A percentile compares a stretch with the other conserved stretches of the same genome.
Evolutionary conservation across 1,140 invertebrate genomes (phyloP).

Genomic region (Cecropterus lyciades): DNA sequence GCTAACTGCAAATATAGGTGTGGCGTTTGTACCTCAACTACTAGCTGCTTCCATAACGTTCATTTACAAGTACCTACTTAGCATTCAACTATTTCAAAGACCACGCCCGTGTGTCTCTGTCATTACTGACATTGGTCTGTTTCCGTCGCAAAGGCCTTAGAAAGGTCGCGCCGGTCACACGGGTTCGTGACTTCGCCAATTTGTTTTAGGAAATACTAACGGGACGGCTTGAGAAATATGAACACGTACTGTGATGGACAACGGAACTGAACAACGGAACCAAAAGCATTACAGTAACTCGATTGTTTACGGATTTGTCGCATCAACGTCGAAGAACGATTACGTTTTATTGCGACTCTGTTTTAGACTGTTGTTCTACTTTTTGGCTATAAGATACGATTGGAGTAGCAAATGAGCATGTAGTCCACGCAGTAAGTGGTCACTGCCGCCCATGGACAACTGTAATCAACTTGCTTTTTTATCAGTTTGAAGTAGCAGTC

Average conservation of each 20-base stretch:
- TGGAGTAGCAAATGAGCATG: too few species aligned
- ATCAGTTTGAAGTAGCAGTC: too few species aligned
- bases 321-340: slow-evolving; percentile 4
- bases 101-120: slow-evolving; percentile 25
- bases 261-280: slow-evolving; percentile 43
- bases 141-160: slow-evolving; percentile 41
- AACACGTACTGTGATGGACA: slow-evolving; percentile 42
- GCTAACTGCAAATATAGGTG: too few species aligned
- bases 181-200: slow-evolving; percentile 67
- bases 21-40: too few species aligned
- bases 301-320: slow-evolving; percentile 45
- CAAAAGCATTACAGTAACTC: slow-evolving; percentile 47
- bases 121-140: slow-evolving; percentile 57
- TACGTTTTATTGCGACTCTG: too few species aligned
- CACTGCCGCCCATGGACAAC: too few species aligned
- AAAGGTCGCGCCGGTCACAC: slow-evolving; percentile 66
- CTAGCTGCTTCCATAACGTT: too few species aligned
- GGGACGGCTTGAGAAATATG: slow-evolving; percentile 58
- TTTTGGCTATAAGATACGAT: too few species aligned
- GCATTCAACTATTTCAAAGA: neutral
- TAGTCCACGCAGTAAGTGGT: too few species aligned
- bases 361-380: neutral
- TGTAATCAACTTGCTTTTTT: too few species aligned
- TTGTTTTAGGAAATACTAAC: slow-evolving; percentile 70
- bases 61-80: neutral